Evolutionary conservation across 2,113 vertebrate genomes (phyloP), one percentile per base, ranked within the genome.

Genomic region (Falco punctatus): DNA sequence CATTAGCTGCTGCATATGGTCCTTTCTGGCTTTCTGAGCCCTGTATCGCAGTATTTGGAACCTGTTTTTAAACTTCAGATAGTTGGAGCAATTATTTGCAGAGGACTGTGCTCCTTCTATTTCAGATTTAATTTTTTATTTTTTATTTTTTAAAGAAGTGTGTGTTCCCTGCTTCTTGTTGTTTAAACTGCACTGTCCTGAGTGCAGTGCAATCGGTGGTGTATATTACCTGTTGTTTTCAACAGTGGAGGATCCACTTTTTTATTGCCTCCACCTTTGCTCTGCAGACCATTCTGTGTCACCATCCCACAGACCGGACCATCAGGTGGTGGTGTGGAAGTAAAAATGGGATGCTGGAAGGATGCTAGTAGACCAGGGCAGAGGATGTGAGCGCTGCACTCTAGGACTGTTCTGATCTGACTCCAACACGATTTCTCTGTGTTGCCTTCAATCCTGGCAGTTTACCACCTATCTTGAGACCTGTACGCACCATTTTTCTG

Each of bases 1-100:
- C 38, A 2, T 1, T 9, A 8, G n/a, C 27, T n/a, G 46, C 89
- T 48, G 28, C 28, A 0, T 0, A 0, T 1, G 61, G 33, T 18
- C 67, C 81, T 30, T 35, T 19, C 71, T 15, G 26, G 22, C 72
- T 51, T 5, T 3, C 90, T 44, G 51, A 26, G 19, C 65, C 23
- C 54, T 2, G 4, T 8, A 4, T 1, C 30, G 2, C 14, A 5
- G 21, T 15, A 0, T 2, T 5, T 15, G 64, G 81, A 35, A 75
- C 58, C 15, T 2, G 21, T 1, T n/a, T 55, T 4, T 5, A 15
- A 62, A 2, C 51, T 61, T 32, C 46, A 51, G 24, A 6, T 2
- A 19, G 35, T 1, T 32, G 27, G 9, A 57, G n/a, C 10, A 8
- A 24, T 4, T 18, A 40, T 54, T 9, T 3, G 46, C 22, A 66